phyloP scores from a whole-genome alignment of 1,140 invertebrate species.

The Aphidius ervi region DNA sequence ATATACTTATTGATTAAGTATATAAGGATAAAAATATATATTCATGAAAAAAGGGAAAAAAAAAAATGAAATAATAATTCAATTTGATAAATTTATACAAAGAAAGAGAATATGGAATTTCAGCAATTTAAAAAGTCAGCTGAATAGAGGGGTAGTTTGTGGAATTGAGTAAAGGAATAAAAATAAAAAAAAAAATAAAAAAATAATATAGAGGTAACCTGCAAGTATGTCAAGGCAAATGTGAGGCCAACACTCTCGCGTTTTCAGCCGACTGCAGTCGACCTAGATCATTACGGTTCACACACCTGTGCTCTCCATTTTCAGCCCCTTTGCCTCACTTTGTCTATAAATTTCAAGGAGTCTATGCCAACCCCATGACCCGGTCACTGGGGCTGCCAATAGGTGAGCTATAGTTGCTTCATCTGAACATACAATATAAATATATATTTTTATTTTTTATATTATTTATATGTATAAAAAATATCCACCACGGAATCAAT shows the following conservation, averaged over 20 bases:
- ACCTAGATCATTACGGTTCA: constrained; percentile 40
- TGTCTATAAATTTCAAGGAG: not conserved
- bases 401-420: not conserved
- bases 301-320: constrained; percentile 21
- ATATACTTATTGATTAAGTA: too few species aligned
- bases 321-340: too few species aligned
- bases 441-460: not conserved
- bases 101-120: too few species aligned
- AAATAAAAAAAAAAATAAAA: constrained; percentile 1
- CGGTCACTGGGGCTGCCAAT: constrained; percentile 5
- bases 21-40: too few species aligned
- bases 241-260: constrained; percentile 39
- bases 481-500: too few species aligned
- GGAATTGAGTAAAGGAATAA: constrained; percentile 13
- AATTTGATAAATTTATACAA: too few species aligned
- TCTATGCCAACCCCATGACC: constrained; percentile 21
- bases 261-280: constrained; percentile 16
- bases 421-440: not conserved
- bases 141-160: not conserved
- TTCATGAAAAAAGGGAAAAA: too few species aligned
- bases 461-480: not conserved
- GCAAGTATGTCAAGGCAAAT: constrained; percentile 44
- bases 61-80: too few species aligned
- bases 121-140: too few species aligned
- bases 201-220: constrained; percentile 34